phyloP scores from a whole-genome alignment of 2,797 vertebrate genomes.

The Alauda arvensis region DNA sequence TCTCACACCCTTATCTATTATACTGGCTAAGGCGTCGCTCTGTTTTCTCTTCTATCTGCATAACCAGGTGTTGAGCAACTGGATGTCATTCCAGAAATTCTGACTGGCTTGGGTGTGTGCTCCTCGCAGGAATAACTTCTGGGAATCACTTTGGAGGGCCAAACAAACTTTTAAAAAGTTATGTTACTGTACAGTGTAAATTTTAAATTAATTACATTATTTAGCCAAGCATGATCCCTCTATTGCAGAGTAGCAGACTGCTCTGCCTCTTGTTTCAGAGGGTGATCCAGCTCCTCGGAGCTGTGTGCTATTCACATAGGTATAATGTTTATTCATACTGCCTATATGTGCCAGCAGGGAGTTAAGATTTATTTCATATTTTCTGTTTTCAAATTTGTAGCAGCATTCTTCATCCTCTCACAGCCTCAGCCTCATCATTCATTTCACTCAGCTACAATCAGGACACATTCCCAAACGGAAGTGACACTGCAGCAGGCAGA shows the following conservation, averaged over 20 bases:
- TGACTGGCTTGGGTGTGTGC: slow-evolving; percentile 57
- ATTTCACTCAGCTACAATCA: neutral
- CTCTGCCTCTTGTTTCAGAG: neutral
- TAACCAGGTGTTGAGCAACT: slow-evolving; percentile 58
- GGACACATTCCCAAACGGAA: neutral
- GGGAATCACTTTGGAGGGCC: slow-evolving; percentile 32
- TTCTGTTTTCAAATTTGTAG: neutral
- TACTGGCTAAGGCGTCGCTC: slow-evolving; percentile 40
- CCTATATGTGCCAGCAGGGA: neutral
- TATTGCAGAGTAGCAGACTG: neutral
- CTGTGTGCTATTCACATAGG: neutral
- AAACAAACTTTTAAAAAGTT: neutral
- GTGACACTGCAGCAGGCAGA: neutral
- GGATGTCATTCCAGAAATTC: slow-evolving; percentile 56
- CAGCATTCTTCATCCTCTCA: neutral
- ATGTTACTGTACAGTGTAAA: neutral
- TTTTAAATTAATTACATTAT: neutral
- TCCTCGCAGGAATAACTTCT: slow-evolving; percentile 8
- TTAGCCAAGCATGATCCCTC: neutral
- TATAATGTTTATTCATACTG: neutral
- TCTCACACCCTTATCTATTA: slow-evolving; percentile 63
- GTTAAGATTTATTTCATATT: neutral
- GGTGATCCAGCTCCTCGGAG: neutral
- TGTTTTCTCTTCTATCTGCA: slow-evolving; percentile 57
- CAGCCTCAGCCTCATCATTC: neutral